Evolutionary conservation across 2,888 invertebrate species (phyloP), one percentile per base, ranked within the genome.

Genomic region (Rhagonycha lutea): DNA sequence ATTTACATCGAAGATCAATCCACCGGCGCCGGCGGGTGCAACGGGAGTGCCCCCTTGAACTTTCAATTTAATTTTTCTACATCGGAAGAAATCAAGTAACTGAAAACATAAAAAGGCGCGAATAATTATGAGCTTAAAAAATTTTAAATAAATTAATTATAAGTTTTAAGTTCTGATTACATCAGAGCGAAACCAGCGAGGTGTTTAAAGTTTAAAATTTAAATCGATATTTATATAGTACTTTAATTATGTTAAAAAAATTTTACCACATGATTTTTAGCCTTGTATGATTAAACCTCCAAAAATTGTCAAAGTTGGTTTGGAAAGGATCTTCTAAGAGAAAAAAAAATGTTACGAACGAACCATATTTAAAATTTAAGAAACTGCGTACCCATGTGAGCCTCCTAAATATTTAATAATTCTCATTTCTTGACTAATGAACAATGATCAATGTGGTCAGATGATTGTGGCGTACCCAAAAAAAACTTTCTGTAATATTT

Each of bases 391-490:
- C 79, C 79, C 73, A 74, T 47, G 62, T 63, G 75, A 76, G 78
- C 79, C 78, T 74, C 79, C 72, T 72, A 72, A 71, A 76, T 74
- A 78, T 76, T 77, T 78, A 78, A 47, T 47, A 47, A 78, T 77
- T 75, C 79, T 78, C 73, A 77, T 78, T 77, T 77, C 73, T 74
- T 74, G 77, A 77, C 78, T 79, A 79, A 76, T 76, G 75, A 74
- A 75, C 79, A 79, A 76, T 78, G 79, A 79, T 79, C 75, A 75
- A 78, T 73, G 75, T 75, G 76, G 77, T 76, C 75, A 77, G 76
- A 75, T 71, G 74, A 77, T 29, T 74, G 47, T 47, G 47, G 47
- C 47, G 47, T 47, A 47, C 47, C 47, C 47, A 47, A 47, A 47
- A 47, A 47, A 47, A 47, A 47, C 47, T 47, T 47, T 47, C 47